Conservation (phyloP, 2,113 vertebrate species). For the Periophthalmus modestus region DNA sequence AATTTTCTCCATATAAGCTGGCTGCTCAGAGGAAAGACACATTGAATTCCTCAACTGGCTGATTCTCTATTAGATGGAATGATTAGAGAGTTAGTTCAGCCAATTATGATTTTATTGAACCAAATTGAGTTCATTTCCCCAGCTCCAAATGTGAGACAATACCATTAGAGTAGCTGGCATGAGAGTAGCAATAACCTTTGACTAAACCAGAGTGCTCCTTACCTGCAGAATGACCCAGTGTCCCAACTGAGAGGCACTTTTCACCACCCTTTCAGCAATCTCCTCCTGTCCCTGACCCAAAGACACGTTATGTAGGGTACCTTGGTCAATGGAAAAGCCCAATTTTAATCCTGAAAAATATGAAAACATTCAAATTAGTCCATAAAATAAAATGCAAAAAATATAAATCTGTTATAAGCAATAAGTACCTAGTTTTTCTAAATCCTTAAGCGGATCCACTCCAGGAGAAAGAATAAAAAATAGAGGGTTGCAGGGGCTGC, state of each 20-base stretch:
- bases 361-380: not conserved
- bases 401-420: not conserved
- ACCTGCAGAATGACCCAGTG: conserved; percentile 85
- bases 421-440: conserved; percentile 75
- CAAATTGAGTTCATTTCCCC: conserved; percentile 69
- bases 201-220: conserved; percentile 6
- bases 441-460: conserved; percentile 80
- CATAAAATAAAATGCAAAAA: not conserved
- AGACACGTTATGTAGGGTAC: conserved; percentile 83
- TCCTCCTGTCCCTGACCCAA: conserved; percentile 83
- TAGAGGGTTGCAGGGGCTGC: conserved; percentile 72
- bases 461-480: conserved; percentile 86
- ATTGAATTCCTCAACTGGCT: conserved; percentile 31
- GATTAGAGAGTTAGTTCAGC: conserved; percentile 56
- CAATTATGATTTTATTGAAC: conserved; percentile 72
- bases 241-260: conserved; percentile 71
- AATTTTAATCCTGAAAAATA: conserved; percentile 79
- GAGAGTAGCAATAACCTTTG: conserved; percentile 18
- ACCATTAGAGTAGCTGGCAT: conserved; percentile 49
- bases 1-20: not conserved
- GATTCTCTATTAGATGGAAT: conserved; percentile 29
- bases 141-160: conserved; percentile 49
- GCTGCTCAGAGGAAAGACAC: not conserved
- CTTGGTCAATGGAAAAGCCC: conserved; percentile 78
- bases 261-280: conserved; percentile 73